These are phyloP conservation scores for Odocoileus virginianus DNA, from an alignment of 2,113 vertebrate genomes.

Conservation along the genomic window DNA sequence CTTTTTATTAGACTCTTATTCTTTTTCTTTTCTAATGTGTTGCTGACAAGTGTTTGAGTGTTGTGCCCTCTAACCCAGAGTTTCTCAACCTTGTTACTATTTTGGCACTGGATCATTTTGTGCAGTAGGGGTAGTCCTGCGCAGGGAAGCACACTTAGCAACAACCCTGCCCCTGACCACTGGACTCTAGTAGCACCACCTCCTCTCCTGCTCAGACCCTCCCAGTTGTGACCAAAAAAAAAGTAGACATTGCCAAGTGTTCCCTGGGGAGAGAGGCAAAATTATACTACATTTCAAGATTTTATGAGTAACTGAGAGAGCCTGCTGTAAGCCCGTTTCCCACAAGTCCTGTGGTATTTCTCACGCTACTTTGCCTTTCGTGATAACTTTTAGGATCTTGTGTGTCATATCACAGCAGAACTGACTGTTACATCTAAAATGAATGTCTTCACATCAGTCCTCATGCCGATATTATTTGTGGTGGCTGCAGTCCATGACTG, in stretches of 20 bases:
- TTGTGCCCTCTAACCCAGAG: background rate
- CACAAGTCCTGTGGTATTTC: background rate
- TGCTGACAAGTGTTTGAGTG: background rate
- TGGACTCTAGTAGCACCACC: background rate
- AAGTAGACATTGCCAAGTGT: background rate
- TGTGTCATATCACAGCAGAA: background rate
- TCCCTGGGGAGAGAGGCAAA: background rate
- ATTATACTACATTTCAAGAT: background rate
- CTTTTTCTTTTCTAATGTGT: background rate
- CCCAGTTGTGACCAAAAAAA: background rate
- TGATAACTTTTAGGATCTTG: background rate
- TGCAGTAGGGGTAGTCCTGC: background rate
- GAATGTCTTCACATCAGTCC: background rate
- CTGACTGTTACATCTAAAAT: fast-evolving
- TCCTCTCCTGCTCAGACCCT: background rate
- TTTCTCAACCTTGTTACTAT: background rate
- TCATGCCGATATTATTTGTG: background rate
- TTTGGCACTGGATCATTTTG: background rate
- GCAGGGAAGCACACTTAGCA: background rate
- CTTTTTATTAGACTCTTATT: background rate
- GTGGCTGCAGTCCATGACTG: background rate
- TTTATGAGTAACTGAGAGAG: background rate
- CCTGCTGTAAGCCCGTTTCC: background rate
- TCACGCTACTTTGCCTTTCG: too few relatives aligned
- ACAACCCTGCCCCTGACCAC: background rate